Conservation (phyloP, 2,113 vertebrate genomes). For the Penelope pileata region DNA sequence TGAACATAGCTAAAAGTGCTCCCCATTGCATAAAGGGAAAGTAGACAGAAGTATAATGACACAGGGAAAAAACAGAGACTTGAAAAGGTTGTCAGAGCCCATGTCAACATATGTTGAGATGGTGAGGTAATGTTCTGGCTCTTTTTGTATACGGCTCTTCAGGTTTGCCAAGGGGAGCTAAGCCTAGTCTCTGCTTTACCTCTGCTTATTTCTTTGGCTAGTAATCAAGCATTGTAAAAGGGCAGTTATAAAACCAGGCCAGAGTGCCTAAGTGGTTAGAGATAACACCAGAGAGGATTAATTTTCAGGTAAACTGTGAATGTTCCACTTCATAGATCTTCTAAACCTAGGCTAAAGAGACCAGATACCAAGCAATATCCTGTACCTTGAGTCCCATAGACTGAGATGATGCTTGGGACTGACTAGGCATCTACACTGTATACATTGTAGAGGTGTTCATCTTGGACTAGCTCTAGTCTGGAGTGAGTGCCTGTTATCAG, state of each 20-base stretch:
- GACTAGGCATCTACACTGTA: not conserved
- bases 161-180: not conserved
- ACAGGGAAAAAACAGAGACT: not conserved
- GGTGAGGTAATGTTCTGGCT: not conserved
- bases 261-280: not conserved
- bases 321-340: not conserved
- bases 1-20: not conserved
- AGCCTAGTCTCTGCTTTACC: not conserved
- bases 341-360: not conserved
- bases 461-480: not conserved
- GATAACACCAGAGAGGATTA: not conserved
- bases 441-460: not conserved
- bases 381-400: fast-evolving
- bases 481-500: not conserved
- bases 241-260: not conserved
- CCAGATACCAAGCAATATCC: not conserved
- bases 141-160: not conserved
- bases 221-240: not conserved
- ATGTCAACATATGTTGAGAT: not conserved
- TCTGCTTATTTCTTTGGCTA: not conserved
- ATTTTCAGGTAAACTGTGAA: not conserved
- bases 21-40: not conserved
- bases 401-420: not conserved
- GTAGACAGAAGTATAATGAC: not conserved
- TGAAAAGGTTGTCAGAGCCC: not conserved